Evolutionary conservation across 2,797 vertebrate species (phyloP), one percentile per base, ranked within the genome.

Genomic region (Cetoscarus ocellatus): DNA sequence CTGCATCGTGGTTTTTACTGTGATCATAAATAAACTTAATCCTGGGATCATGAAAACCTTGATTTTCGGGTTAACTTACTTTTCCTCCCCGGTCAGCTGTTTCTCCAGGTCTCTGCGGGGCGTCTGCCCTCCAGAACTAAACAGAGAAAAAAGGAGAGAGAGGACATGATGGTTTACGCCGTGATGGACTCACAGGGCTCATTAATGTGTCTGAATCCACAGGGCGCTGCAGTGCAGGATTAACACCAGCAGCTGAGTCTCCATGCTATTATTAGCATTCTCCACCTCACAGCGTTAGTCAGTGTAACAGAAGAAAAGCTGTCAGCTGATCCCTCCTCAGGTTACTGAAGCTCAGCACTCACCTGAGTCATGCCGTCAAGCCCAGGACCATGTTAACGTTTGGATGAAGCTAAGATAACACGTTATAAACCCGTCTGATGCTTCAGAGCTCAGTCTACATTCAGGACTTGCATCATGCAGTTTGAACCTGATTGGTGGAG

Each of bases 21-120:
- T 27, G 27, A 27, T 27, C 27, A 27, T 27, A 27, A n/a, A 27
- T 27, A 27, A 27, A 27, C 27, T 27, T 27, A 27, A 27, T 2
- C 4, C 27, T 2, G 27, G 27, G 27, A 27, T 27, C 27, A 27
- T 27, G 27, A 27, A n/a, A n/a, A 27, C 27, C 4, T 4, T 27
- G 40, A 42, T 42, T 7, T 18, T 17, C 18, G 10, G 47, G 1
- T 1, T 0, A 1, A 86, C 96, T 94, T 91, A 99, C 98, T 99
- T 99, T 44, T 99, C 97, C 61, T 99, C 97, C 80, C 98, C 98
- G 0, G 97, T 99, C 76, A 99, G 91, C 89, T 99, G 98, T 51
- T 99, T 99, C 82, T 99, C 98, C 91, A 99, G 89, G 84, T 99
- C 98, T 69, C 98, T 95, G 10, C 97, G 96, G 3, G 98, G 98